Percentiles rank a stretch among this genome's conserved stretches.
Conservation (phyloP, 1,140 invertebrate genomes). For the Magallana angulata region DNA sequence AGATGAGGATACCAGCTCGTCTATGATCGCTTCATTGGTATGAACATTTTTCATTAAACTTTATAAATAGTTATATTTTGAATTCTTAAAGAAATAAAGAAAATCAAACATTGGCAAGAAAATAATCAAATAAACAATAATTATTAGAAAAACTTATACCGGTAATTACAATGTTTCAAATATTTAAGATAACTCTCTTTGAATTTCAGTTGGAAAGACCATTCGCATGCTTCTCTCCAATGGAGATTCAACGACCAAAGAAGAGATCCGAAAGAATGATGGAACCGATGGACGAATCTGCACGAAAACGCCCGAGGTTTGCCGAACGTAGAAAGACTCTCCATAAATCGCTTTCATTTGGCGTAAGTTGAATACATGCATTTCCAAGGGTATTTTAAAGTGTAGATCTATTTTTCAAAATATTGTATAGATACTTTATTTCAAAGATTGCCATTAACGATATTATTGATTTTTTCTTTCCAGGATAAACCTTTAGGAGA, state of each 20-base stretch:
- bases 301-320: neutral
- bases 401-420: neutral
- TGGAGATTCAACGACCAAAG: neutral
- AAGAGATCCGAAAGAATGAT: neutral
- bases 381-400: neutral
- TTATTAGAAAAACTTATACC: no score
- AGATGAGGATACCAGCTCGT: no score
- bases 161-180: no score
- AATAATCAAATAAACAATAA: no score
- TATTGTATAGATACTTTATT: neutral
- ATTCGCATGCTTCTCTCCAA: no score
- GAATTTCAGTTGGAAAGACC: neutral
- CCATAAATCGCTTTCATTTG: conserved; percentile 3
- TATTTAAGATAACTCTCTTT: neutral
- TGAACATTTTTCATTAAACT: no score
- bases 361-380: neutral
- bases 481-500: neutral
- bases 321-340: neutral
- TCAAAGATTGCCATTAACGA: neutral
- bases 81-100: no score
- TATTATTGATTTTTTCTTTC: neutral
- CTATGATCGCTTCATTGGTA: no score
- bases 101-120: no score
- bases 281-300: neutral
- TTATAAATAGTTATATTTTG: no score